phyloP scores from a whole-genome alignment of 2,113 vertebrate species.

The Pangasianodon gigas region DNA sequence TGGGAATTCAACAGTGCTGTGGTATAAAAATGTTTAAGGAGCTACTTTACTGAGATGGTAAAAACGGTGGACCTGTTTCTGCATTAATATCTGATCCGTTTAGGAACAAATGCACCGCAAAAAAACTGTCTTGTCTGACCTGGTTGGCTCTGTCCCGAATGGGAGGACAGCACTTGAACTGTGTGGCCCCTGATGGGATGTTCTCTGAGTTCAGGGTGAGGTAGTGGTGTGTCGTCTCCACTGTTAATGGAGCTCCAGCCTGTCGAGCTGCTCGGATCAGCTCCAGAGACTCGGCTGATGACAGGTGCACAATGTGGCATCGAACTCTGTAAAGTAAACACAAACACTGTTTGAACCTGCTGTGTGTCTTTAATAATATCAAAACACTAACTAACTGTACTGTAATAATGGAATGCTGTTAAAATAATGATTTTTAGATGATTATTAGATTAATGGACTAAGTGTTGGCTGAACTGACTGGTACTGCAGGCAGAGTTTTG shows the following conservation, averaged over 20 bases:
- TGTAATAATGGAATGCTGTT: neutral
- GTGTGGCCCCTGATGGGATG: slow-evolving; percentile 76
- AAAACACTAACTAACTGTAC: neutral
- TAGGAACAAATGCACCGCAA: neutral
- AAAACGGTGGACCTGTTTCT: neutral
- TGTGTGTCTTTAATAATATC: neutral
- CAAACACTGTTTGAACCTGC: neutral
- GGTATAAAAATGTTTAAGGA: no score
- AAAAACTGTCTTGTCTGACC: slow-evolving; percentile 57
- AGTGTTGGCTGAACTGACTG: slow-evolving; percentile 63
- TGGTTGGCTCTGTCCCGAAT: slow-evolving; percentile 72
- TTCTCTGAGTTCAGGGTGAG: slow-evolving; percentile 75
- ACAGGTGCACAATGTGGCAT: slow-evolving; percentile 82
- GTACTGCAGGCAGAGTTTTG: slow-evolving; percentile 78
- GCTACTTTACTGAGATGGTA: neutral
- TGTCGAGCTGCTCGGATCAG: slow-evolving; percentile 73
- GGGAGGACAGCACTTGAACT: slow-evolving; percentile 84
- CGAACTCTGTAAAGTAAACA: slow-evolving; percentile 66
- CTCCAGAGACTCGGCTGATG: slow-evolving; percentile 74
- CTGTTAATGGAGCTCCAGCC: slow-evolving; percentile 77
- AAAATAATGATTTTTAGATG: neutral
- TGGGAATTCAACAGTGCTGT: no score
- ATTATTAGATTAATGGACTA: neutral
- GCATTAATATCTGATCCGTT: neutral
- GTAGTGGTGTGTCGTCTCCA: slow-evolving; percentile 84